phyloP scores from a whole-genome alignment of 2,888 invertebrate species.

The Apocheima hispidaria region DNA sequence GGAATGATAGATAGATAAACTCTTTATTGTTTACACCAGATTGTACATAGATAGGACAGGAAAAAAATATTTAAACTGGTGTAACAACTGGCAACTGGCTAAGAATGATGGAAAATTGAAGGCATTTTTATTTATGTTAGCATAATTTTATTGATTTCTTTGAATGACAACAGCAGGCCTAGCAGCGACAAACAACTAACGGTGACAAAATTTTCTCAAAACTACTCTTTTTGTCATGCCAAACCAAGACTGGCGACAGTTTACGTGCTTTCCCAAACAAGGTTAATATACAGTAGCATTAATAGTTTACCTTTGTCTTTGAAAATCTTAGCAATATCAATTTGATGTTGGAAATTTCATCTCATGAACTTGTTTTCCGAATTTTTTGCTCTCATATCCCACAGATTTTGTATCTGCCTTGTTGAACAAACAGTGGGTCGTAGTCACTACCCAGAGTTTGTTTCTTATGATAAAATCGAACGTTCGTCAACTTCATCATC shows the following conservation, averaged over 20 bases:
- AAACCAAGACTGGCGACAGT: too few species aligned
- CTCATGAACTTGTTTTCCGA: background rate
- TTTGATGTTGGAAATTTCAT: conserved; percentile 1
- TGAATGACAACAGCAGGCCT: background rate
- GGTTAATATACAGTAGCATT: too few species aligned
- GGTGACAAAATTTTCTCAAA: too few species aligned
- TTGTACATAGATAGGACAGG: too few species aligned
- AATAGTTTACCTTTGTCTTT: too few species aligned
- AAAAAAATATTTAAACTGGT: too few species aligned
- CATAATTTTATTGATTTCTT: conserved; percentile 2
- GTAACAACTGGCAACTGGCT: too few species aligned
- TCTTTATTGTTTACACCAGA: background rate
- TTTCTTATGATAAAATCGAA: too few species aligned
- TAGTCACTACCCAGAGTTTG: background rate
- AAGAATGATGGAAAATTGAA: background rate
- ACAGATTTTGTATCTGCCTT: conserved; percentile 4
- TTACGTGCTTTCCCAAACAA: too few species aligned
- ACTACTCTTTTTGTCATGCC: too few species aligned
- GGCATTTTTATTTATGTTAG: background rate
- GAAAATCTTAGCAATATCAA: background rate
- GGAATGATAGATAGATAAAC: background rate
- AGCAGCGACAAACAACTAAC: too few species aligned
- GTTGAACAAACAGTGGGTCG: background rate
- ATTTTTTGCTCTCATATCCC: conserved; percentile 21
- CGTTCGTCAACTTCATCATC: too few species aligned